These are phyloP conservation scores for Plagodis pulveraria DNA, from an alignment of 2,888 invertebrate genomes.

Conservation along the genomic window DNA sequence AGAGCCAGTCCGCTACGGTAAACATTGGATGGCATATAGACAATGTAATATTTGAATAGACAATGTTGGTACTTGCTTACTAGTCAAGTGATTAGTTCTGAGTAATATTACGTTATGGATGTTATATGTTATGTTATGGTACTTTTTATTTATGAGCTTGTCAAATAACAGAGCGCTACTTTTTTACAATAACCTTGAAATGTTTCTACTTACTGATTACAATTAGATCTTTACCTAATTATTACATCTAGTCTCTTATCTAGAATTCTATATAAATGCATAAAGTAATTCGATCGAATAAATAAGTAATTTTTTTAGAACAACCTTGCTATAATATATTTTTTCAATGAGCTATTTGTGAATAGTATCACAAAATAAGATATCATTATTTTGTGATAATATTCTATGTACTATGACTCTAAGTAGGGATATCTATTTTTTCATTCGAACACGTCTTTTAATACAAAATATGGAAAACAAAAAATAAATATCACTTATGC, in stretches of 20 bases:
- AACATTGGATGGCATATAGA: constrained; percentile 48
- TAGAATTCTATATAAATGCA: too few species aligned
- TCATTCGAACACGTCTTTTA: constrained; percentile 26
- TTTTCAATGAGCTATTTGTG: background rate
- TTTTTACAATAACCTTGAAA: background rate
- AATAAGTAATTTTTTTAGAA: too few species aligned
- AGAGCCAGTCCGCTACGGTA: constrained; percentile 70
- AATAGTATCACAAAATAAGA: too few species aligned
- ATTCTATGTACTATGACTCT: background rate
- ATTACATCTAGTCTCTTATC: too few species aligned
- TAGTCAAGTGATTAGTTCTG: constrained; percentile 61
- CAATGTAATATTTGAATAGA: constrained; percentile 39
- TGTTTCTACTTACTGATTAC: too few species aligned
- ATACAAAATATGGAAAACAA: constrained; percentile 50
- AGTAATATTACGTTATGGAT: constrained; percentile 40
- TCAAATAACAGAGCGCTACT: background rate
- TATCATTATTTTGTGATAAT: too few species aligned
- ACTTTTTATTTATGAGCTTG: constrained; percentile 15
- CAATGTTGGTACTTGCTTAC: background rate
- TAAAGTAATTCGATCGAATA: too few species aligned
- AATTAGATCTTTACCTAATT: too few species aligned
- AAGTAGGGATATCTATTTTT: background rate
- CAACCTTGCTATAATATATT: too few species aligned
- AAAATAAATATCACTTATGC: constrained; percentile 73
- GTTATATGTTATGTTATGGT: background rate